These are phyloP conservation scores for Platalea minor DNA, from an alignment of 2,797 vertebrate genomes.

Conservation along the genomic window DNA sequence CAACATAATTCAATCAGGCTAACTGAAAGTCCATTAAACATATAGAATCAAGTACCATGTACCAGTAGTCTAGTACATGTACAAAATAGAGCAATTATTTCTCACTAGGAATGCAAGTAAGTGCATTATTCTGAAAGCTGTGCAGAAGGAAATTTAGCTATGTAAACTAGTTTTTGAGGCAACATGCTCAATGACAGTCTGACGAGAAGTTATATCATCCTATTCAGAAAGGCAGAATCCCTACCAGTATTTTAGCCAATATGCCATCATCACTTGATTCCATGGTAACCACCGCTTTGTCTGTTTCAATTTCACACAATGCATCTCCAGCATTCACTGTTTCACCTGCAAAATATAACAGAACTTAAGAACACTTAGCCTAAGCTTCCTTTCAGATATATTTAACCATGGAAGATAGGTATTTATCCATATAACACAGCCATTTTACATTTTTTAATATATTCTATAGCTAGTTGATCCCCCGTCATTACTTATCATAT, in stretches of 20 bases:
- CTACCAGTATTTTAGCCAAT: slow-evolving; percentile 95
- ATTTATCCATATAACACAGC: background rate
- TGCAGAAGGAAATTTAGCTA: background rate
- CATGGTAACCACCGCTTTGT: slow-evolving; percentile 95
- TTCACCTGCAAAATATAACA: slow-evolving; percentile 83
- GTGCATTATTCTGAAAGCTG: background rate
- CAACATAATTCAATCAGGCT: background rate
- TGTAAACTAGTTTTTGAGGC: background rate
- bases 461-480: background rate
- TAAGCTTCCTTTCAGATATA: background rate
- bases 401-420: background rate
- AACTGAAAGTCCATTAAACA: background rate
- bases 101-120: background rate
- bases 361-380: background rate
- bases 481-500: background rate
- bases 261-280: slow-evolving; percentile 95
- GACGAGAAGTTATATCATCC: background rate
- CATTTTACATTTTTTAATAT: background rate
- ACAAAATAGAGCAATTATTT: background rate
- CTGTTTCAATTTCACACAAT: slow-evolving; percentile 96
- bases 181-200: background rate
- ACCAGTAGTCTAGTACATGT: background rate
- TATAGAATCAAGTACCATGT: background rate
- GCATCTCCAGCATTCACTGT: slow-evolving; percentile 87
- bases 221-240: slow-evolving; percentile 27